phyloP scores from a whole-genome alignment of 2,113 vertebrate genomes.

The Ammodytes marinus region DNA sequence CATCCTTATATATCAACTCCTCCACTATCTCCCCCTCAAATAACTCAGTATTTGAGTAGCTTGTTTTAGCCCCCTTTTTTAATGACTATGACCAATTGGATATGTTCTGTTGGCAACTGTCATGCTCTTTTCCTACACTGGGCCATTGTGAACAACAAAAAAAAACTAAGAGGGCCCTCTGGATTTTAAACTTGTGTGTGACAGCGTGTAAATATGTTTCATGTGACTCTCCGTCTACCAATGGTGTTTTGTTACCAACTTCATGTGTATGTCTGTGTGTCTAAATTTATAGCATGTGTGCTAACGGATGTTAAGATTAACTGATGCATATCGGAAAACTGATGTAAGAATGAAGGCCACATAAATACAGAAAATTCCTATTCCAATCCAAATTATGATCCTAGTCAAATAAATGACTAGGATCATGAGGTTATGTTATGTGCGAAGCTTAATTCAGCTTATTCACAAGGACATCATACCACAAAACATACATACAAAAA shows the following conservation, averaged over 20 bases:
- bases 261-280: conserved; percentile 10
- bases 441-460: no score
- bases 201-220: conserved; percentile 62
- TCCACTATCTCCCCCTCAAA: conserved; percentile 35
- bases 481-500: no score
- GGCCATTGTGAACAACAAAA: conserved; percentile 72
- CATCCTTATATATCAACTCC: conserved; percentile 76
- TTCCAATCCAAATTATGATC: neutral
- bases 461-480: no score
- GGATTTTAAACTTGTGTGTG: conserved; percentile 60
- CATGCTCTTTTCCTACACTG: conserved; percentile 68
- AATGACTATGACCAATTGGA: conserved; percentile 83
- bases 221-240: conserved; percentile 50
- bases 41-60: conserved; percentile 79
- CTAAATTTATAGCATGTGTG: neutral
- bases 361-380: neutral
- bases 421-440: no score
- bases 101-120: conserved; percentile 82
- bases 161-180: conserved; percentile 27
- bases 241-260: neutral
- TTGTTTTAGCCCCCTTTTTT: conserved; percentile 81
- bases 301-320: neutral
- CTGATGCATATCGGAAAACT: neutral
- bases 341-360: neutral
- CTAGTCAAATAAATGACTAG: neutral